Base-by-base conservation (phyloP, 2,888 invertebrate genomes). In the Melieria picta region DNA sequence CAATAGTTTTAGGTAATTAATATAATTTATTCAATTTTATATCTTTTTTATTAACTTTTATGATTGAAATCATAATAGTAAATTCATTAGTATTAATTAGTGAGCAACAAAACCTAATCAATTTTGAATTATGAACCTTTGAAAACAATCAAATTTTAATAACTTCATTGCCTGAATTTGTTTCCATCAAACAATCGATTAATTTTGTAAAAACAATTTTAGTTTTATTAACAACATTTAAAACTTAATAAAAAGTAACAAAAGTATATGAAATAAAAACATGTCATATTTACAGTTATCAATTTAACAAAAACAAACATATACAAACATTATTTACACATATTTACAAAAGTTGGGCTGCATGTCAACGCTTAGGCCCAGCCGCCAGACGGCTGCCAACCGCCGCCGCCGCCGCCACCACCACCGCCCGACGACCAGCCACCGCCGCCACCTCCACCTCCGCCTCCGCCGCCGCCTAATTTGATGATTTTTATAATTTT, bases 351-450 rank as follows among this genome's bases (percentile, higher is more conserved):
- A 55, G 65, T 46, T 9, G 13, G 61, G 62, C 46, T 65, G 3
- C 46, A 57, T 3, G 50, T 52, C 11, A 46, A 56, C 42, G 0
- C 10, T 77, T 77, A 84, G 69, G 82, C 84, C 85, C 83, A 84
- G 61, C 76, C 79, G 7, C 79, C 78, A 7, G 78, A 74, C 65
- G 79, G 77, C 62, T 78, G 75, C 79, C 79, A 79, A 6, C 79
- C 74, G 65, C 74, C 74, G 1, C 72, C 52, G 4, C 74, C 74
- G 65, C 74, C 74, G 1, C 72, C 52, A 4, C 74, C 75, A 42
- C 77, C 76, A 5, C 72, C 76, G 7, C 75, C 77, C 16, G 16
- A 16, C 16, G 16, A 16, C 16, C 16, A 16, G 16, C 16, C 16
- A 16, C 16, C 30, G 30, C 30, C 30, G 3, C 30, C 30, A 3